phyloP scores from a whole-genome alignment of 2,888 invertebrate species.

The Drosophila stalkeri region DNA sequence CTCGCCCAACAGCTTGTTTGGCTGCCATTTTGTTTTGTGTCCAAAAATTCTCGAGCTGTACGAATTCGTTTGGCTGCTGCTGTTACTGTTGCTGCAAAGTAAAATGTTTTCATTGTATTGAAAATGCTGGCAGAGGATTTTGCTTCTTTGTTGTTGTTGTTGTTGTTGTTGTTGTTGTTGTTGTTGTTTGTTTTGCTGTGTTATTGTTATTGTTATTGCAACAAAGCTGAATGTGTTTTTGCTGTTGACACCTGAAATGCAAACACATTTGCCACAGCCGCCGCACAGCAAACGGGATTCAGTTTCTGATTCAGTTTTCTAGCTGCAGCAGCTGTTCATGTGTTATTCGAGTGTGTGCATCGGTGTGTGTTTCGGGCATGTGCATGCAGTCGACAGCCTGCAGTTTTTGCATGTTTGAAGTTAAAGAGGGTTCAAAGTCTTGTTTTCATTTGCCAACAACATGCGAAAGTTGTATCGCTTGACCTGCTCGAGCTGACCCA shows the following conservation, averaged over 20 bases:
- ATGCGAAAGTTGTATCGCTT: constrained; percentile 51
- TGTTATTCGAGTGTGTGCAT: constrained; percentile 16
- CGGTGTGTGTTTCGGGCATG: constrained; percentile 3
- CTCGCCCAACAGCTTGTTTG: not conserved
- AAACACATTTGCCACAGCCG: constrained; percentile 75
- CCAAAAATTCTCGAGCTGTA: constrained; percentile 51
- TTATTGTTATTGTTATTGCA: constrained; percentile 70
- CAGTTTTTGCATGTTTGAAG: constrained; percentile 54
- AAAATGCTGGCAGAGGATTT: constrained; percentile 63
- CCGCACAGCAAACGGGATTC: constrained; percentile 64
- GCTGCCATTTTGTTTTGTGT: constrained; percentile 51
- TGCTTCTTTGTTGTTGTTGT: constrained; percentile 50
- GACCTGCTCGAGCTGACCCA: constrained; percentile 45
- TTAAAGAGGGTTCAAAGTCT: constrained; percentile 60
- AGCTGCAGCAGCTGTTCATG: constrained; percentile 39
- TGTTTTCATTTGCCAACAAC: constrained; percentile 66
- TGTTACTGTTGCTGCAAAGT: constrained; percentile 45
- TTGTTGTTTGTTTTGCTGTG: constrained; percentile 34
- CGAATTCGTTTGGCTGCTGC: constrained; percentile 21
- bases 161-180: too few species aligned
- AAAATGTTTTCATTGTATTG: constrained; percentile 76
- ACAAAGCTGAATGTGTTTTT: constrained; percentile 78
- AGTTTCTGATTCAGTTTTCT: constrained; percentile 57
- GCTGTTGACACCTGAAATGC: constrained; percentile 77
- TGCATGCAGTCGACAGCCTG: constrained; percentile 50